Conservation (phyloP, 2,797 vertebrate species). For the Brachyrhaphis roseni region DNA sequence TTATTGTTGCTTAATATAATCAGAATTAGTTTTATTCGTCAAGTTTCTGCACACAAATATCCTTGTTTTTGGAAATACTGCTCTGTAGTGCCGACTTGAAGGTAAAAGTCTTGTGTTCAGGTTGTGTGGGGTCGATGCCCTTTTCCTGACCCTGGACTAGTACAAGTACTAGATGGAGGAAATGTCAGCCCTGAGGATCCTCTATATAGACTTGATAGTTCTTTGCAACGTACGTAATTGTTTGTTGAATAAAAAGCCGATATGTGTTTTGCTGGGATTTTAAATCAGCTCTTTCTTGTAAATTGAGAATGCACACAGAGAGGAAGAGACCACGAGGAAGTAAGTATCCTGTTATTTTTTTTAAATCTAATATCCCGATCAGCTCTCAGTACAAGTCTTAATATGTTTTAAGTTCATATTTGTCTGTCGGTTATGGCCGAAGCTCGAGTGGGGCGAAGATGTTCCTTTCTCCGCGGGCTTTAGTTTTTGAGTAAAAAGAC, state of each 20-base stretch:
- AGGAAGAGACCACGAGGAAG: not conserved
- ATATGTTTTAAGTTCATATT: not conserved
- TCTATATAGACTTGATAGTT: not conserved
- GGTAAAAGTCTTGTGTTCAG: not conserved
- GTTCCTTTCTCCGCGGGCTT: not conserved
- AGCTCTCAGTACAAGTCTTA: not conserved
- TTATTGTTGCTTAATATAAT: not conserved
- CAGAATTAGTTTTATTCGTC: not conserved
- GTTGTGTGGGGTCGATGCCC: not conserved
- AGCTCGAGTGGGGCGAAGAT: not conserved
- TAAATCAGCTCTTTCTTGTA: not conserved
- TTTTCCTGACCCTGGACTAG: not conserved
- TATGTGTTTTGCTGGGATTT: not conserved
- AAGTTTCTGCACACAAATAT: not conserved
- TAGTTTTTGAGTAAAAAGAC: not conserved
- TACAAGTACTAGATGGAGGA: not conserved
- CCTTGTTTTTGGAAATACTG: not conserved
- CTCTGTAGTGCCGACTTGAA: not conserved
- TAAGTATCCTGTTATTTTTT: not conserved
- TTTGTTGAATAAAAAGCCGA: not conserved
- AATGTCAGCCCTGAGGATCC: not conserved
- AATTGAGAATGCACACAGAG: not conserved
- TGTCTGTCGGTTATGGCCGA: not conserved
- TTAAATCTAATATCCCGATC: not conserved
- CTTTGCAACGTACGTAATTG: not conserved